Evolutionary conservation across 2,797 vertebrate species (phyloP).

Genomic region (Pipistrellus pipistrellus): DNA sequence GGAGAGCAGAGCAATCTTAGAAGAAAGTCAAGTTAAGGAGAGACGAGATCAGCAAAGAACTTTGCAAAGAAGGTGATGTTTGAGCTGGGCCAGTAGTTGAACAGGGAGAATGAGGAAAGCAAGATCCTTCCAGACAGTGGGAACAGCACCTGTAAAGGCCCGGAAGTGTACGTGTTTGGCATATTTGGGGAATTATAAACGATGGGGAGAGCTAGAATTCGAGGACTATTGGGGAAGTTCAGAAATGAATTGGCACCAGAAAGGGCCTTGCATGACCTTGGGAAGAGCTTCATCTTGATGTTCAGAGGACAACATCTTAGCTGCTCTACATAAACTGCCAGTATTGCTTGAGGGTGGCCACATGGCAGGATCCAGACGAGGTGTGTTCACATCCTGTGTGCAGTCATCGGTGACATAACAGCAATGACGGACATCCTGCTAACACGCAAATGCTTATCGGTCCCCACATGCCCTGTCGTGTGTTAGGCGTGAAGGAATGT

Average conservation of each 20-base stretch:
- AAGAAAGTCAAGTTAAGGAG: neutral
- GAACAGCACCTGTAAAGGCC: neutral
- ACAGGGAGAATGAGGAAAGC: neutral
- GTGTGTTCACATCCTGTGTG: neutral
- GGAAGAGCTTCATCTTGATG: neutral
- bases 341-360: neutral
- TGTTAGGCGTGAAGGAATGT: neutral
- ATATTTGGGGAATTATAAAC: neutral
- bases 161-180: neutral
- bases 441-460: neutral
- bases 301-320: neutral
- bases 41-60: neutral
- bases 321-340: neutral
- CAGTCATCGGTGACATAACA: neutral
- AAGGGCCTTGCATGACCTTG: neutral
- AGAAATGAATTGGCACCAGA: neutral
- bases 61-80: neutral
- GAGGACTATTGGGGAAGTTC: neutral
- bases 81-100: neutral
- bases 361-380: neutral
- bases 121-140: neutral
- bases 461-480: neutral
- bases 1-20: neutral
- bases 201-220: neutral
- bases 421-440: neutral